Conservation (phyloP, 2,888 invertebrate genomes). For the Sclerodermus sp. region DNA sequence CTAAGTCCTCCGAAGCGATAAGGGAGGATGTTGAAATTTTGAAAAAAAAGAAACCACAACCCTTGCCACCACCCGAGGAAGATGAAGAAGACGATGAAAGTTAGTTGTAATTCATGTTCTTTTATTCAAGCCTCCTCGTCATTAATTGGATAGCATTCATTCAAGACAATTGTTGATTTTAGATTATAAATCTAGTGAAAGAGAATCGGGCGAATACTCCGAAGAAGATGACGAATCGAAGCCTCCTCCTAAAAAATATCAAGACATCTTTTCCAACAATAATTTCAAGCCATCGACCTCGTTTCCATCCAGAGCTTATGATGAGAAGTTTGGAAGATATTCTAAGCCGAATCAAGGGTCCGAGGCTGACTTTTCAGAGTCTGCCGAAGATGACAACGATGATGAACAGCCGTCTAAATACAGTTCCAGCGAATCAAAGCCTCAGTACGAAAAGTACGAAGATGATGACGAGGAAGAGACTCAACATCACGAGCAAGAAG, state of each 20-base stretch:
- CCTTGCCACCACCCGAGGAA: conserved; percentile 27
- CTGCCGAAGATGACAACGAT: conserved; percentile 24
- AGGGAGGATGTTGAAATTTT: conserved; percentile 48
- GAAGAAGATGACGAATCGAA: conserved; percentile 20
- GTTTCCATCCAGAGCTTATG: conserved; percentile 35
- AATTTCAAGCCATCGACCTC: conserved; percentile 34
- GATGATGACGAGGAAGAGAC: conserved; percentile 34
- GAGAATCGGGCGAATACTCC: conserved; percentile 12
- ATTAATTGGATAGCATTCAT: conserved; percentile 2
- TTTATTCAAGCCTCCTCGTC: no score
- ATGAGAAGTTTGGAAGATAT: conserved; percentile 40
- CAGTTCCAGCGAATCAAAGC: conserved; percentile 4
- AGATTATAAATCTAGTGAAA: conserved; percentile 20
- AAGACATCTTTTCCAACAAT: conserved; percentile 19
- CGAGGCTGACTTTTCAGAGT: conserved; percentile 22
- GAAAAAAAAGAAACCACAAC: conserved; percentile 39
- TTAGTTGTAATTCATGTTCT: not conserved
- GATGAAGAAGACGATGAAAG: conserved; percentile 31
- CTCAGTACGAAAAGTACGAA: conserved; percentile 8
- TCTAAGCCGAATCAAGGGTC: conserved; percentile 20
- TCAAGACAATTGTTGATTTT: not conserved
- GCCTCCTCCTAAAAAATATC: conserved; percentile 12
- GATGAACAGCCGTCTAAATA: conserved; percentile 19
- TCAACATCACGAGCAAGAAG: conserved; percentile 27
- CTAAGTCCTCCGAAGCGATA: conserved; percentile 33